A percentile compares a stretch with the other conserved stretches of the same genome.
Conservation (phyloP, 2,888 invertebrate genomes). For the Adela reaumurella region DNA sequence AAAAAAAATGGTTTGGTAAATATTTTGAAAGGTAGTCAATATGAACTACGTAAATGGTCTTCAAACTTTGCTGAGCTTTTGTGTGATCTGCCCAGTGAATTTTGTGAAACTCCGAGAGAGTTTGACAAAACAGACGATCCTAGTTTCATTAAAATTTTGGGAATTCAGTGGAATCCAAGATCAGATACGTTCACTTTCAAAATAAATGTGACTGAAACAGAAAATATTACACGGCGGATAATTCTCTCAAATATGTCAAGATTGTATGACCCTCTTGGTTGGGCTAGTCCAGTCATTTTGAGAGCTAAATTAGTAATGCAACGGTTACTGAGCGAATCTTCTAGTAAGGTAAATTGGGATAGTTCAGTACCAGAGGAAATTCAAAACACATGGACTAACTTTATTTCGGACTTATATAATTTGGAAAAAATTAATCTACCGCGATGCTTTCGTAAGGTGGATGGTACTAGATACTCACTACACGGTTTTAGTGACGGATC, state of each 20-base stretch:
- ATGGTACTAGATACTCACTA: background rate
- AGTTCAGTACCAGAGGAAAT: background rate
- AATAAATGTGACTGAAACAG: background rate
- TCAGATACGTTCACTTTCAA: constrained; percentile 2
- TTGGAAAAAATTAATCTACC: background rate
- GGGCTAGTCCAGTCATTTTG: background rate
- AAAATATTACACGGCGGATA: background rate
- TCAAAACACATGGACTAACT: background rate
- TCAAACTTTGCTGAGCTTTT: constrained; percentile 1
- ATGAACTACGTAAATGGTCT: constrained; percentile 5
- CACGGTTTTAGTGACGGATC: constrained; percentile 2
- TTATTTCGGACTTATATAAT: background rate
- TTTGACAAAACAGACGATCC: constrained; percentile 2
- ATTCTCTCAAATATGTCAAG: background rate
- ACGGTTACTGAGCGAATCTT: background rate
- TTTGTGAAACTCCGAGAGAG: background rate
- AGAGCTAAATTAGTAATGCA: background rate
- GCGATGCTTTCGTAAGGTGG: background rate
- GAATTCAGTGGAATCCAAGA: constrained; percentile 5
- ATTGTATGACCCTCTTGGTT: constrained; percentile 1
- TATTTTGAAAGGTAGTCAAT: constrained; percentile 1
- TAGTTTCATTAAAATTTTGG: constrained; percentile 4
- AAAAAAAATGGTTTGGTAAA: background rate
- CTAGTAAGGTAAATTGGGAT: background rate
- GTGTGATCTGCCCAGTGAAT: constrained; percentile 1